These are phyloP conservation scores for Microtus montanus DNA, from an alignment of 2,113 vertebrate genomes.

Conservation along the genomic window DNA sequence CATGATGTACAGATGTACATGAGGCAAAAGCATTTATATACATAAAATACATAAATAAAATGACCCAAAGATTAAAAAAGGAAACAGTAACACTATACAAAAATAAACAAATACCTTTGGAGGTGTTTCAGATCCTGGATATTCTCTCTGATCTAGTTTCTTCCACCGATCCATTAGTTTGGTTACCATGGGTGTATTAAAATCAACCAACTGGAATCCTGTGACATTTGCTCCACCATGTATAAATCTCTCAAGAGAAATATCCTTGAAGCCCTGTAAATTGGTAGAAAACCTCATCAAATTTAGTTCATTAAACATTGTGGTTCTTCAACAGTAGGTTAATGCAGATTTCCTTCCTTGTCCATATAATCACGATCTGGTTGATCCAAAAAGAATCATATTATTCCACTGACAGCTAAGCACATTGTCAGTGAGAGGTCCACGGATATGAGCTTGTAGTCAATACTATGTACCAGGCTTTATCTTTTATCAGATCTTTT, in stretches of 20 bases:
- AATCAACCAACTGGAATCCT: constrained; percentile 98
- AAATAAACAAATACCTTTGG: constrained; percentile 90
- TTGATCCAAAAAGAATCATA: neutral
- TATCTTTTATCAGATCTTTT: neutral
- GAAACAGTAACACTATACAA: neutral
- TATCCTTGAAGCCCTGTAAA: constrained; percentile 97
- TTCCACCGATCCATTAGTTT: constrained; percentile 99
- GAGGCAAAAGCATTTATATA: neutral
- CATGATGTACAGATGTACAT: neutral
- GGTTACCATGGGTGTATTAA: constrained; percentile 95
- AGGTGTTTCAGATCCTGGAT: constrained; percentile 96
- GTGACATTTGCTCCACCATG: constrained; percentile 98
- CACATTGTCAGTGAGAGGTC: neutral
- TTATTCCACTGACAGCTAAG: neutral
- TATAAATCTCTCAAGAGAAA: constrained; percentile 98
- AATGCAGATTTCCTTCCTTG: neutral
- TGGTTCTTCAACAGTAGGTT: constrained; percentile 55
- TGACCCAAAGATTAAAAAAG: neutral
- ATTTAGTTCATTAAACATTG: constrained; percentile 18
- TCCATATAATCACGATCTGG: neutral
- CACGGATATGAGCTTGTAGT: neutral
- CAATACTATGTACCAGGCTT: neutral
- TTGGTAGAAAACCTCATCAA: constrained; percentile 67
- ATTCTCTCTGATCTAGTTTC: constrained; percentile 98
- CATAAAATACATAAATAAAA: neutral